Evolutionary conservation across 1,140 invertebrate genomes (phyloP).

Genomic region (Zaprionus tsacasi): DNA sequence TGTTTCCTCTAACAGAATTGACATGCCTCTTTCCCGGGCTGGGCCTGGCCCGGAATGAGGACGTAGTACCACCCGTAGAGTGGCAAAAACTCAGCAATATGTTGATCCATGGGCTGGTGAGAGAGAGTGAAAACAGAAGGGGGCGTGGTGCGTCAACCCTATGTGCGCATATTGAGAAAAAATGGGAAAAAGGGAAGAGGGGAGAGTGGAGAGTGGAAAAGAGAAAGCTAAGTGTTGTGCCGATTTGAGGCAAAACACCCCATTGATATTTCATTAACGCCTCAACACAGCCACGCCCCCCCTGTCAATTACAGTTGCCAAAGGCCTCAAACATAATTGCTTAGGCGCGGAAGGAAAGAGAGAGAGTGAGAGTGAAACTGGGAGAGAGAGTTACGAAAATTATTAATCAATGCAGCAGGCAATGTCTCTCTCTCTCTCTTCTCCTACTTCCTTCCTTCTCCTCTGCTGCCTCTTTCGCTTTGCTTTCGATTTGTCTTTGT

Average conservation of each 20-base stretch:
- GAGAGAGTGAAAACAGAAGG: constrained; percentile 38
- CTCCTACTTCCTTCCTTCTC: background rate
- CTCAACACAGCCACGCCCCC: constrained; percentile 57
- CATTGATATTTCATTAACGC: constrained; percentile 66
- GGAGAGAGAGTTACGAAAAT: constrained; percentile 35
- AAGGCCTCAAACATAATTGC: constrained; percentile 61
- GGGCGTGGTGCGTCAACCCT: constrained; percentile 42
- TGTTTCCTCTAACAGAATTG: constrained; percentile 40
- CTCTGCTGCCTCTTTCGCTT: background rate
- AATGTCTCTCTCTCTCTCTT: background rate
- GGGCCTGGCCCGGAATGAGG: constrained; percentile 19
- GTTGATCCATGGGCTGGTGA: constrained; percentile 39
- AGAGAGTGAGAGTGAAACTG: constrained; percentile 21
- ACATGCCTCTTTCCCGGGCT: constrained; percentile 8
- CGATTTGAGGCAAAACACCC: constrained; percentile 58
- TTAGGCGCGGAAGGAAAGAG: constrained; percentile 7
- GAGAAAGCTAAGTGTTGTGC: constrained; percentile 45
- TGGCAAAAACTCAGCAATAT: constrained; percentile 58
- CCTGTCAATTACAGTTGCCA: constrained; percentile 77
- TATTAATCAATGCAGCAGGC: constrained; percentile 64
- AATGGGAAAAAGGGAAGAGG: background rate
- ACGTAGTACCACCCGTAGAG: constrained; percentile 39
- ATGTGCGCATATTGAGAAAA: constrained; percentile 5
- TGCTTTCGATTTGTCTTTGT: constrained; percentile 1
- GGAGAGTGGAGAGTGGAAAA: background rate